Base-by-base conservation (phyloP, 2,888 invertebrate genomes). In the Drosophila mulleri region DNA sequence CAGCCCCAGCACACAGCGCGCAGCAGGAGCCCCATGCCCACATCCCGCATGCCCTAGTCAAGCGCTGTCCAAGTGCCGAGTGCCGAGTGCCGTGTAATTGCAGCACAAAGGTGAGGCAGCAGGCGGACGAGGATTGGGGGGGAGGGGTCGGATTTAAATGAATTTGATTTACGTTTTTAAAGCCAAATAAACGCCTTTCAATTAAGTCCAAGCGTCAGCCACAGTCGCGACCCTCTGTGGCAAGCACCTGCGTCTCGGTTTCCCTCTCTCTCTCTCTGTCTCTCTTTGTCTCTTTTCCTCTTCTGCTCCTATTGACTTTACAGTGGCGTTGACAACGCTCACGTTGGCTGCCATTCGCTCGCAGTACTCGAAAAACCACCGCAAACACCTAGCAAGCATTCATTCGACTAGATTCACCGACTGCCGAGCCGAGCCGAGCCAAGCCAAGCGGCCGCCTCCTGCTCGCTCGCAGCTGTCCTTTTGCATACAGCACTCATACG, bases 111-210 rank as follows among this genome's bases (percentile, higher is more conserved):
- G 82, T 72, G 67, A 7, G 56, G 61, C 64, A 60, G 58, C 18
- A 18, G 41, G 37, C 20, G 0, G 37, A 26, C 35, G 58, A 45
- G 5, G 71, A 8, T n/a, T 11, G 47, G 67, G 52, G n/a, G 20
- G 12, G 52, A 16, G 20, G 12, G 47, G 67, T 52, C 63, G 57
- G 79, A 87, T 87, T 90, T 90, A 89, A 90, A 89, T 90, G 90
- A 90, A 89, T 89, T 89, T 89, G 89, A 89, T 89, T 90, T 90
- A 90, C 88, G 83, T 88, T 87, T 90, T 90, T 85, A 90, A 90
- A 90, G 89, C 90, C 90, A 88, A 88, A 88, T 88, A 88, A 88
- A 89, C 90, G 86, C 88, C 88, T 90, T 84, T 86, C 90, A 89
- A 89, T 89, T 90, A 89, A 84, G 83, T 90, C 76, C 80, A 72